phyloP scores from a whole-genome alignment of 2,888 invertebrate species.

The Neoitamus cyanurus region DNA sequence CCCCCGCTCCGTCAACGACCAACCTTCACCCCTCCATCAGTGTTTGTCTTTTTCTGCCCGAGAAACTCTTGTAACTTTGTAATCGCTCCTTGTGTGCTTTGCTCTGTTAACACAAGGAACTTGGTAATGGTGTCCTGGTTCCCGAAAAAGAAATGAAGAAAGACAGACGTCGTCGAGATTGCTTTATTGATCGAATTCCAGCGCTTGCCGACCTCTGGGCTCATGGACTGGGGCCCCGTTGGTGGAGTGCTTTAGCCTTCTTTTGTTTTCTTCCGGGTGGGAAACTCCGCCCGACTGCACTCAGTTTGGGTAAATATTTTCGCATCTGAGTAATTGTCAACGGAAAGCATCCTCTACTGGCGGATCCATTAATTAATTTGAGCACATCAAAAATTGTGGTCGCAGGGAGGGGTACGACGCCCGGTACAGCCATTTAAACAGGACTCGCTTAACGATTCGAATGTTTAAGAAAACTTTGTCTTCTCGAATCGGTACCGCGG shows the following conservation, averaged over 20 bases:
- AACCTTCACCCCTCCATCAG: not conserved
- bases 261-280: not conserved
- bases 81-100: slow-evolving; percentile 39
- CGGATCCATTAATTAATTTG: slow-evolving; percentile 28
- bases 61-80: slow-evolving; percentile 38
- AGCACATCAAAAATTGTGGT: slow-evolving; percentile 5
- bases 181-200: slow-evolving; percentile 27
- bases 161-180: slow-evolving; percentile 23
- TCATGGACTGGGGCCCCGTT: not conserved
- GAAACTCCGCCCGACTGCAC: not conserved
- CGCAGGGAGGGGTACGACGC: not conserved
- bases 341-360: not conserved
- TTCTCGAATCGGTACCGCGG: not conserved
- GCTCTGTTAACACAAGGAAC: slow-evolving; percentile 22
- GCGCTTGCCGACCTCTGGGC: not conserved
- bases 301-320: slow-evolving; percentile 34
- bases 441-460: not conserved
- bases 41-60: slow-evolving; percentile 32
- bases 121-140: slow-evolving; percentile 15
- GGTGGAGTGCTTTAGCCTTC: not conserved
- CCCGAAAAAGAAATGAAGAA: slow-evolving; percentile 29
- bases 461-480: slow-evolving; percentile 22
- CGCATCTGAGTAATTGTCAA: slow-evolving; percentile 39
- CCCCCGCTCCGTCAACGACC: not conserved
- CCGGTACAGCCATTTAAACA: not conserved